These are phyloP conservation scores for Rugalucina vietnamica DNA, from an alignment of 2,888 invertebrate species.

Conservation along the genomic window DNA sequence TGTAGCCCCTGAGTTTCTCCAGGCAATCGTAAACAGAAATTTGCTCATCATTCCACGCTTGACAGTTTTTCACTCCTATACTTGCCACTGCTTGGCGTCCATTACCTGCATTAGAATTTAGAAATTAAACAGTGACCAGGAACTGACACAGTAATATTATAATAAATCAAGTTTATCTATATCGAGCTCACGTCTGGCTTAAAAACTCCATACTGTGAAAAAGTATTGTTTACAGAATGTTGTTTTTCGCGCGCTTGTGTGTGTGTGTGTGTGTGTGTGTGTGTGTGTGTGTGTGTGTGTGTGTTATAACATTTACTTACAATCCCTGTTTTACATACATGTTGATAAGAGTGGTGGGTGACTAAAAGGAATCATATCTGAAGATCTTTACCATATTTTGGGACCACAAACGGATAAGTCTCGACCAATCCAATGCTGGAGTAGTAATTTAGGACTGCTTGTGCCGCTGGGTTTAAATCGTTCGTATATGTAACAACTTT, in stretches of 20 bases:
- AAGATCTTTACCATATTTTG: constrained; percentile 46
- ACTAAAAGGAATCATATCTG: too few species aligned
- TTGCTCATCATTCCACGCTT: constrained; percentile 60
- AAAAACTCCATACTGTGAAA: too few species aligned
- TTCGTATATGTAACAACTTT: constrained; percentile 45
- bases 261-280: too few species aligned
- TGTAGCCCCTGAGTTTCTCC: constrained; percentile 50
- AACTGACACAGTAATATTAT: neutral
- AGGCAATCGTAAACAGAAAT: constrained; percentile 52
- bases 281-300: too few species aligned
- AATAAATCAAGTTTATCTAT: neutral
- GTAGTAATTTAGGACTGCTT: constrained; percentile 45
- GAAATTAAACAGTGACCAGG: neutral
- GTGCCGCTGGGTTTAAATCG: constrained; percentile 46
- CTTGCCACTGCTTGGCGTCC: neutral
- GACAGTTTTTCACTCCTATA: constrained; percentile 46
- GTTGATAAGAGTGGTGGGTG: too few species aligned
- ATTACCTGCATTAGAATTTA: constrained; percentile 22
- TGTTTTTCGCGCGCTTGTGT: too few species aligned
- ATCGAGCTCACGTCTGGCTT: neutral
- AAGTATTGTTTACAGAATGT: too few species aligned
- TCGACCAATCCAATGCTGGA: constrained; percentile 39
- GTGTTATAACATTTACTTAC: too few species aligned
- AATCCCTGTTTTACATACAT: too few species aligned
- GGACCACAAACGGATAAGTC: constrained; percentile 42